Base-by-base conservation (phyloP, 2,113 vertebrate species). In the Alosa alosa region DNA sequence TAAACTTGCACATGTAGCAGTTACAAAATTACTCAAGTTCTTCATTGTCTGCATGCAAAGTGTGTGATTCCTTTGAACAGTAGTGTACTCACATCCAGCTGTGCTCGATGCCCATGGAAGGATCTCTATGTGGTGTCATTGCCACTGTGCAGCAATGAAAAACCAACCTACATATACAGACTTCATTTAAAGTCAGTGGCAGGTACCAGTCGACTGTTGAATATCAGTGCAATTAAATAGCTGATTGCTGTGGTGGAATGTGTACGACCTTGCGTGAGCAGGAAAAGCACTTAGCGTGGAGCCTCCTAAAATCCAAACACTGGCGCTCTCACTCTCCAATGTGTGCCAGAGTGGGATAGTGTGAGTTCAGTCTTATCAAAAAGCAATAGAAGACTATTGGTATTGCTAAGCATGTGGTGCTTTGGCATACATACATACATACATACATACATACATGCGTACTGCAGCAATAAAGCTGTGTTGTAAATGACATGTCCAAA, bases 371-470 rank as follows among this genome's bases (percentile, higher is more conserved):
- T 13, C 72, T 78, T 13, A 78, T 39, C 31, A 15, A 39, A 57
- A 78, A 78, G 87, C 89, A 90, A 90, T 90, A 90, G 8, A 87
- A 72, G 83, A 87, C 89, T 86, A 85, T 86, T 87, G 88, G 41
- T 25, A 82, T 47, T 85, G 36, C 84, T 90, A 60, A 84, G 81
- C 82, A 81, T 86, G 75, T 50, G 18, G 82, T n/a, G n/a, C 64
- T 68, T 11, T 68, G 64, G 64, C 64, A n/a, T 31, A 31, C 68
- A n/a, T n/a, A n/a, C n/a, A n/a, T n/a, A n/a, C n/a, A n/a, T n/a
- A n/a, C n/a, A 15, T 36, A 75, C 8, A 36, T 36, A 1, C 2
- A 13, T 13, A 72, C 68, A 46, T 39, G 68, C 9, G 72, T 17
- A 39, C 25, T 39, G 25, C 31, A 13, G 72, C 72, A 78, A 78